Evolutionary conservation across 2,797 vertebrate species (phyloP).

Genomic region (Macrochelys suwanniensis): DNA sequence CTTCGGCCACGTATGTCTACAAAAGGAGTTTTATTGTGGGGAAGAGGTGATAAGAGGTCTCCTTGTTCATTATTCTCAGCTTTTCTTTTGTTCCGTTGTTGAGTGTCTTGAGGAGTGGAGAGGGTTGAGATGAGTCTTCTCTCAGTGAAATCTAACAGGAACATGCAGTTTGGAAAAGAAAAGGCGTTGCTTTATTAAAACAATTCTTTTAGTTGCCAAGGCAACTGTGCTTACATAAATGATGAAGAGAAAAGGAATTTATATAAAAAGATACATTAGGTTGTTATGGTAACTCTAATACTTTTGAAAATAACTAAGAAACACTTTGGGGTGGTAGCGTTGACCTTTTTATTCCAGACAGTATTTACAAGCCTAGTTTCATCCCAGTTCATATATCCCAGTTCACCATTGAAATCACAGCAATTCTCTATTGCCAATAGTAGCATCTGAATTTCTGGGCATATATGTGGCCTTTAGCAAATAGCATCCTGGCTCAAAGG

Average conservation of each 20-base stretch:
- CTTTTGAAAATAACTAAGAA: not conserved
- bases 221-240: constrained; percentile 10
- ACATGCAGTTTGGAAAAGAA: not conserved
- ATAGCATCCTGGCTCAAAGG: not conserved
- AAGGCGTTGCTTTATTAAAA: constrained; percentile 35
- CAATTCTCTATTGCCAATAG: not conserved
- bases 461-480: not conserved
- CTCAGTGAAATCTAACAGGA: not conserved
- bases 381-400: not conserved
- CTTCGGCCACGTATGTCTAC: not conserved
- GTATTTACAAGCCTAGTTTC: constrained; percentile 14
- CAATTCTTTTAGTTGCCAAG: constrained; percentile 33
- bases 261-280: not conserved
- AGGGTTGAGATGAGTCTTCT: not conserved
- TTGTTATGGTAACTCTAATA: not conserved
- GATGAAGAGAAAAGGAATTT: not conserved
- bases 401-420: not conserved
- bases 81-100: constrained; percentile 9
- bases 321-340: not conserved
- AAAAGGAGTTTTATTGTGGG: not conserved
- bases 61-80: not conserved
- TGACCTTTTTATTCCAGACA: not conserved
- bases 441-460: not conserved
- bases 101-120: not conserved
- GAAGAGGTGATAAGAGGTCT: not conserved